Conservation (phyloP, 2,888 invertebrate species). For the Lepetodrilus schrolli region DNA sequence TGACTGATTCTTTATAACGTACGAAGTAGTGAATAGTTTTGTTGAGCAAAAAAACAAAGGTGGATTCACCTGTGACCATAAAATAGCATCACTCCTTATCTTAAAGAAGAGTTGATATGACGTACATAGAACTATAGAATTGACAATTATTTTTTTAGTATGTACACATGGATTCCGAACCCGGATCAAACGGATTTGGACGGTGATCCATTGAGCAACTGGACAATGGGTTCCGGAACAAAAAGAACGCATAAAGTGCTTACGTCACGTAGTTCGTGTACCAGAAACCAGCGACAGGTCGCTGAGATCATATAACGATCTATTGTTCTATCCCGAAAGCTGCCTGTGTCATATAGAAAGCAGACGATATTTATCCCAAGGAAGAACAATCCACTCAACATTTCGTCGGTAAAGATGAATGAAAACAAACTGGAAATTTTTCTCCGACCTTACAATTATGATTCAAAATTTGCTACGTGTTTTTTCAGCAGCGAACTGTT, state of each 20-base stretch:
- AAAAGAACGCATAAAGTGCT: not conserved
- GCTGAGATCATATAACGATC: not conserved
- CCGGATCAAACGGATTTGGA: not conserved
- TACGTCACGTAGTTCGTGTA: constrained; percentile 16
- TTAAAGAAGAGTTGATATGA: no score
- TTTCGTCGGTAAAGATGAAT: not conserved
- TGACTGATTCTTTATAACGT: no score
- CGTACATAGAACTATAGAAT: no score
- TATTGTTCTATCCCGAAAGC: not conserved
- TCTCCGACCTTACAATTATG: not conserved
- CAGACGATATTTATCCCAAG: not conserved
- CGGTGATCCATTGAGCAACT: not conserved
- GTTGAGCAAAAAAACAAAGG: no score
- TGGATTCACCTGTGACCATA: no score
- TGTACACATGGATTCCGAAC: no score
- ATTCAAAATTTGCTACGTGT: not conserved
- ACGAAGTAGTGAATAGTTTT: no score
- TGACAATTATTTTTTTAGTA: no score
- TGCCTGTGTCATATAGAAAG: not conserved
- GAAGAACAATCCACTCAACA: not conserved
- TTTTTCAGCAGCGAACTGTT: not conserved
- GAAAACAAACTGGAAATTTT: not conserved
- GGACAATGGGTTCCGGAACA: not conserved
- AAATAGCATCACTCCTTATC: no score
- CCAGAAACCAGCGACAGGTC: not conserved